phyloP scores from a whole-genome alignment of 2,888 invertebrate genomes.

The Noctua comes region DNA sequence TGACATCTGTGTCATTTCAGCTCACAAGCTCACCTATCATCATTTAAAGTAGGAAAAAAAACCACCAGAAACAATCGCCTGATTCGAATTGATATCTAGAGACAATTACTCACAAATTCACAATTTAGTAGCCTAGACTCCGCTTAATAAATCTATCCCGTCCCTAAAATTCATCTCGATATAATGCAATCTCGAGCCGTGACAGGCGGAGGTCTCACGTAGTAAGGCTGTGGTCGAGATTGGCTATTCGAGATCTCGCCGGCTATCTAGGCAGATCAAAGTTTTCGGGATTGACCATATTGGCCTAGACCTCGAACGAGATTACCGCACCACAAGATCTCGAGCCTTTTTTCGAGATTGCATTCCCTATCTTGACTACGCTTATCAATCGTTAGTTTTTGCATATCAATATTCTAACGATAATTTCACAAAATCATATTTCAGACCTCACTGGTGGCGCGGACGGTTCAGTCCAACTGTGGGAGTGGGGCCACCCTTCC shows the following conservation, averaged over 20 bases:
- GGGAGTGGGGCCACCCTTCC: conserved; percentile 99
- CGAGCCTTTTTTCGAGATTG: not conserved
- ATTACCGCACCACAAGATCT: not conserved
- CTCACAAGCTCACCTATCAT: not conserved
- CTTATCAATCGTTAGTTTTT: not conserved
- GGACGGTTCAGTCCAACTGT: conserved; percentile 98
- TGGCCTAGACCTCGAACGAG: not conserved
- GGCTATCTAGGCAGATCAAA: not conserved
- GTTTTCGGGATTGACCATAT: not conserved
- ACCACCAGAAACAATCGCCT: not conserved
- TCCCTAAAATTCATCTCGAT: not conserved
- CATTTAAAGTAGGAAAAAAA: not conserved
- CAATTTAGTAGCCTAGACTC: not conserved
- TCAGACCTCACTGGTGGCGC: conserved; percentile 97
- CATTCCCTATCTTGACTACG: not conserved
- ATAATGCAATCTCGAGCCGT: not conserved
- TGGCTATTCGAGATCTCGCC: not conserved
- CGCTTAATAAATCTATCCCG: not conserved
- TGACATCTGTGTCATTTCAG: not conserved
- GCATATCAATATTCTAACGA: not conserved
- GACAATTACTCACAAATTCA: not conserved
- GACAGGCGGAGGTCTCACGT: not conserved
- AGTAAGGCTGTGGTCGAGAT: not conserved
- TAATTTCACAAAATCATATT: not conserved
- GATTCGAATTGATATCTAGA: not conserved